Base-by-base conservation (phyloP, 2,797 vertebrate genomes). In the Phaenicophaeus curvirostris region DNA sequence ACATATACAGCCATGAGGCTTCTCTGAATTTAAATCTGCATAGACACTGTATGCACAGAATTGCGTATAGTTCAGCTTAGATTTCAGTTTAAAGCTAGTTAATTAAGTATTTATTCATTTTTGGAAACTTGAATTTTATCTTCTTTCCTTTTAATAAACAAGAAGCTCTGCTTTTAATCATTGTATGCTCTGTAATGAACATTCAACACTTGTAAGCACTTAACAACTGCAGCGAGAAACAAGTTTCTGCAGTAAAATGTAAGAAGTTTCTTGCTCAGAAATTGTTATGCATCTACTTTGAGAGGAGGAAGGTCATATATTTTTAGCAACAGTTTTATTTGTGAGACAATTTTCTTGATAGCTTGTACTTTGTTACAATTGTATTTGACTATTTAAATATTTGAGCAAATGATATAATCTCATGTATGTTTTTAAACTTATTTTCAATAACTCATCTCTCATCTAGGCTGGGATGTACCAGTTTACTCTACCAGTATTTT, bases 151-250 rank as follows among this genome's bases (percentile, higher is more conserved):
- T 66, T 62, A 39, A 53, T 71, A 57, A 71, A 76, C 8, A 5
- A 61, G 17, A 13, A 57, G 7, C 16, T 88, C 25, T 67, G 8
- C 20, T 74, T 58, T 33, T 51, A 51, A 15, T 41, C 16, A 5
- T 4, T 4, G 53, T 53, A n/a, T 20, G 15, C 14, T 35, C 27
- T 46, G 50, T n/a, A 53, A 53, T 1, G 31, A 72, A 23, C 27
- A 6, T 51, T 44, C 28, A 39, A 8, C 0, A 8, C 30, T 57
- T 21, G 27, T 15, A 55, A 61, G 35, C 7, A 5, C 0, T 1
- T 44, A 15, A 33, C 6, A 55, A 20, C 5, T 51, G 30, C 4
- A 3, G 14, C n/a, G 66, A 57, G 39, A 57, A 79, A 31, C 11
- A 67, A 21, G 25, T 46, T 74, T 35, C 30, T 31, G 6, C 0